Evolutionary conservation across 1,140 invertebrate genomes (phyloP).

Genomic region (Calliopsis andreniformis): DNA sequence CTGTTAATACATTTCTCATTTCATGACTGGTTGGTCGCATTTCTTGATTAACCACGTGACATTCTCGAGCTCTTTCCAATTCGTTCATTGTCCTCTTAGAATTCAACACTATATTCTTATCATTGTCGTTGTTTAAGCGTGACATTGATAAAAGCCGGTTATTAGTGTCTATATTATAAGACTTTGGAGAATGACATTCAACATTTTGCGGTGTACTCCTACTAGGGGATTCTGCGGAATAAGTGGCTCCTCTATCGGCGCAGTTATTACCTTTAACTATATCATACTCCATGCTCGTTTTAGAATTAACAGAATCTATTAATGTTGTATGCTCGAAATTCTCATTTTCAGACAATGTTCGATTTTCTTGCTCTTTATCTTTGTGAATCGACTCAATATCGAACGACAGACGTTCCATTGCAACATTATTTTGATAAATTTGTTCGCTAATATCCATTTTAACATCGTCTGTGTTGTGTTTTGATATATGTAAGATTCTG

Average conservation of each 20-base stretch:
- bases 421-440: conserved; percentile 64
- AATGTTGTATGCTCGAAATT: conserved; percentile 41
- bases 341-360: conserved; percentile 38
- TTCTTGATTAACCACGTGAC: conserved; percentile 44
- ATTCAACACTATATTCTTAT: conserved; percentile 60
- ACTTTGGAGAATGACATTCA: conserved; percentile 57
- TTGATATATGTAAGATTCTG: conserved; percentile 57
- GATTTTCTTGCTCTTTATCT: conserved; percentile 49
- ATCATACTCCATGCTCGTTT: conserved; percentile 43
- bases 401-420: conserved; percentile 56
- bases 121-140: conserved; percentile 56
- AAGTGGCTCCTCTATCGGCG: conserved; percentile 49
- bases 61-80: conserved; percentile 55
- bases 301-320: conserved; percentile 22
- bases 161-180: conserved; percentile 50
- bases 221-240: conserved; percentile 36
- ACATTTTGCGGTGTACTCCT: conserved; percentile 27
- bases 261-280: conserved; percentile 23
- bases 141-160: conserved; percentile 36
- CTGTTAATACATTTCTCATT: conserved; percentile 24
- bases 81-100: conserved; percentile 64
- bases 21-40: conserved; percentile 46
- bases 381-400: conserved; percentile 65
- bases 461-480: conserved; percentile 59
- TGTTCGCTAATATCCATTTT: conserved; percentile 65